Evolutionary conservation across 2,113 vertebrate species (phyloP).

Genomic region (Sylvicapra grimmia): DNA sequence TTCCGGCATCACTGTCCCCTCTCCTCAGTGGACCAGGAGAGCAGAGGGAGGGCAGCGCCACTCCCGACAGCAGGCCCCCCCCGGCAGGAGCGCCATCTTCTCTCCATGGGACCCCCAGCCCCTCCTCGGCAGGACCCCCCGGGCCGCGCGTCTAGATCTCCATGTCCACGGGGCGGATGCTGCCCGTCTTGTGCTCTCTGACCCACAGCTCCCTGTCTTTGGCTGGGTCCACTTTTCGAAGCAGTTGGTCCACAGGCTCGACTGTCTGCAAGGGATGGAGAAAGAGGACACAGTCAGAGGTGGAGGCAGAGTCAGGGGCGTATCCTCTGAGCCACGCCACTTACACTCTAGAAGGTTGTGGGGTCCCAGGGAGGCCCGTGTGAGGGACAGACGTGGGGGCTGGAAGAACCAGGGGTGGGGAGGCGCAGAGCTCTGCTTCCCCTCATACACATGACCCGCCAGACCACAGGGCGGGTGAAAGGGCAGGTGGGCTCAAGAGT

Average conservation of each 20-base stretch:
- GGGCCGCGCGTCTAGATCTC: constrained; percentile 84
- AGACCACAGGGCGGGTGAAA: not conserved
- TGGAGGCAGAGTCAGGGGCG: not conserved
- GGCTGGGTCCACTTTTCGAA: constrained; percentile 92
- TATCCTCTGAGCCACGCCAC: not conserved
- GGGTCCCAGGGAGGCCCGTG: not conserved
- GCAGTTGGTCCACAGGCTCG: constrained; percentile 96
- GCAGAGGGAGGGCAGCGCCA: not conserved
- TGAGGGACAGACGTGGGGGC: not conserved
- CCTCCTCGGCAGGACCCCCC: not conserved
- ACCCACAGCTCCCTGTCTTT: constrained; percentile 98
- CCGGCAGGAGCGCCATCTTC: not conserved
- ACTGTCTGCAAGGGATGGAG: constrained; percentile 86
- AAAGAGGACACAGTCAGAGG: constrained; percentile 6
- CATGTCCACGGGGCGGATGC: constrained; percentile 93
- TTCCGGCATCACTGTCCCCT: not conserved
- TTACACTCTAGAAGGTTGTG: not conserved
- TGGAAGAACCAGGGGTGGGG: fast-evolving
- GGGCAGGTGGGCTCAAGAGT: not conserved
- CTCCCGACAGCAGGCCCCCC: not conserved
- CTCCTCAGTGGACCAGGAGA: constrained; percentile 12
- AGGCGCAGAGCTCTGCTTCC: fast-evolving
- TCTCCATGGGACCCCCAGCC: not conserved
- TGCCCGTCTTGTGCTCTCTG: constrained; percentile 94
- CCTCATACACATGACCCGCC: too few species aligned